Evolutionary conservation across 2,888 invertebrate species (phyloP).

Genomic region (Idaea aversata): DNA sequence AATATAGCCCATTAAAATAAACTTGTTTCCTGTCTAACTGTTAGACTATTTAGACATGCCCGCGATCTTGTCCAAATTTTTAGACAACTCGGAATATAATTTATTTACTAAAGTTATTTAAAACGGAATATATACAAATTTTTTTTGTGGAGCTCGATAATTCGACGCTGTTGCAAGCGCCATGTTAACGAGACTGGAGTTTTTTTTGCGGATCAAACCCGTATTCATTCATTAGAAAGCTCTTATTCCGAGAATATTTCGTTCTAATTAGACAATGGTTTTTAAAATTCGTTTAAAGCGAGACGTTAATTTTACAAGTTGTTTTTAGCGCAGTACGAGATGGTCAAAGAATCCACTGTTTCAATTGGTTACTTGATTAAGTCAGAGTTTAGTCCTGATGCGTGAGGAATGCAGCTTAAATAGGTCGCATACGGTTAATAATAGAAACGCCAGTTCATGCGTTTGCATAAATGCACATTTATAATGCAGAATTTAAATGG

Average conservation of each 20-base stretch:
- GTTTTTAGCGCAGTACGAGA: background rate
- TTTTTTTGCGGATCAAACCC: too few relatives aligned
- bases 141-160: too few relatives aligned
- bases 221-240: background rate
- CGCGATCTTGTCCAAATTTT: background rate
- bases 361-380: background rate
- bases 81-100: background rate
- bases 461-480: slow-evolving; percentile 7
- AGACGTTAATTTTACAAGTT: background rate
- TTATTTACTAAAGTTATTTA: background rate
- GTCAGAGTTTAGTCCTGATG: background rate
- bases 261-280: too few relatives aligned
- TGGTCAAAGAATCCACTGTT: background rate
- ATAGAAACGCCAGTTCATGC: slow-evolving; percentile 13
- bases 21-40: background rate
- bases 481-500: background rate
- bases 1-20: background rate
- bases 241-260: background rate
- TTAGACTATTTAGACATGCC: background rate
- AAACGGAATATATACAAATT: too few relatives aligned
- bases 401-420: slow-evolving; percentile 16
- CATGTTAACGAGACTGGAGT: too few relatives aligned
- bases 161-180: too few relatives aligned
- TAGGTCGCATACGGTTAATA: slow-evolving; percentile 17
- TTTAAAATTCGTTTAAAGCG: background rate